Evolutionary conservation across 2,797 vertebrate species (phyloP).

Genomic region (Vipera latastei): DNA sequence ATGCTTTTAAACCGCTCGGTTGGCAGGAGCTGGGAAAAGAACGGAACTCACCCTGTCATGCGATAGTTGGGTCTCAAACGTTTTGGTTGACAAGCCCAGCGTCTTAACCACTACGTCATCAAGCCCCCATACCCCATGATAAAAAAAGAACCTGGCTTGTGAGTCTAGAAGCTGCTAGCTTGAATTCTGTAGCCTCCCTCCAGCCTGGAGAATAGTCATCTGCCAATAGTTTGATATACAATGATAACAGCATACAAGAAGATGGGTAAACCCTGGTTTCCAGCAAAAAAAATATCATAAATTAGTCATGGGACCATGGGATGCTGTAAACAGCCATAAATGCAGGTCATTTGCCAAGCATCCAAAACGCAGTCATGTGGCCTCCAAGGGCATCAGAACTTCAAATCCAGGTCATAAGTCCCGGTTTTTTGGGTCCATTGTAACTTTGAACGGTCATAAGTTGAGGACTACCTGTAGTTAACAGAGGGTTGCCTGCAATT

Average conservation of each 20-base stretch:
- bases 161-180: background rate
- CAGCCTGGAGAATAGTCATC: background rate
- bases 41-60: too few species aligned
- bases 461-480: background rate
- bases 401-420: background rate
- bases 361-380: background rate
- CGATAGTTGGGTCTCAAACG: too few species aligned
- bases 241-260: background rate
- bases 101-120: background rate
- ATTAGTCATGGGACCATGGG: background rate
- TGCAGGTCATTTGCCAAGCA: background rate
- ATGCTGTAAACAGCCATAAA: background rate
- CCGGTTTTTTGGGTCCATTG: background rate
- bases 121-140: background rate
- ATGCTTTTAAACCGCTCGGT: too few species aligned
- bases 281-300: background rate
- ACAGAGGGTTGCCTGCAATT: background rate
- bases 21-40: too few species aligned
- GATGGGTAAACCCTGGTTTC: background rate
- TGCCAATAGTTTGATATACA: background rate
- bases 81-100: too few species aligned
- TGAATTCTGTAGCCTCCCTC: background rate
- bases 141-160: background rate
- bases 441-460: background rate
- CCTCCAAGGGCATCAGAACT: background rate